Evolutionary conservation across 2,113 vertebrate genomes (phyloP).

Genomic region (Solenodon paradoxus): DNA sequence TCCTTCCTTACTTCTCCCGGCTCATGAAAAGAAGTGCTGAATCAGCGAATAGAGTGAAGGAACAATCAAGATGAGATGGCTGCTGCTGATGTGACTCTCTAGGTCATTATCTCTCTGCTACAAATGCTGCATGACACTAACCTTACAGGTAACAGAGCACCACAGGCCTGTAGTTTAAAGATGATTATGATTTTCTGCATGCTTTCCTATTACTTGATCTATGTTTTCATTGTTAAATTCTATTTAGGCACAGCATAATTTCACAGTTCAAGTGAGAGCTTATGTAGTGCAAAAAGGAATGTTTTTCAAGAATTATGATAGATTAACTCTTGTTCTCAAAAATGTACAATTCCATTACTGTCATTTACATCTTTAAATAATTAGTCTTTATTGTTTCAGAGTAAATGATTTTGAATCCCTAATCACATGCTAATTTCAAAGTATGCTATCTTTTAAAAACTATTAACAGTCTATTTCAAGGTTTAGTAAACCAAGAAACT

Average conservation of each 20-base stretch:
- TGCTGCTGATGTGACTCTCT: conserved; percentile 91
- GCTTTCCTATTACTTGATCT: conserved; percentile 72
- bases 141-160: conserved; percentile 90
- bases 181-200: conserved; percentile 80
- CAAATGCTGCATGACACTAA: conserved; percentile 86
- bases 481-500: conserved; percentile 33
- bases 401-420: conserved; percentile 59
- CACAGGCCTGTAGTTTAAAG: conserved; percentile 80
- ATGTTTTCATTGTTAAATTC: conserved; percentile 72
- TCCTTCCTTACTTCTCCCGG: conserved; percentile 66
- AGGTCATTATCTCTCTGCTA: conserved; percentile 91
- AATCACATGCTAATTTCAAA: conserved; percentile 42
- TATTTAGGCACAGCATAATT: conserved; percentile 72
- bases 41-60: conserved; percentile 90
- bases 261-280: conserved; percentile 72
- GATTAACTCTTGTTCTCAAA: conserved; percentile 70
- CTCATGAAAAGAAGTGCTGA: conserved; percentile 90
- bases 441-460: conserved; percentile 29
- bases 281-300: conserved; percentile 73
- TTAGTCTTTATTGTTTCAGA: conserved; percentile 53
- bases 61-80: conserved; percentile 89
- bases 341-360: conserved; percentile 61
- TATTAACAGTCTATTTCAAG: conserved; percentile 13
- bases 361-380: conserved; percentile 53
- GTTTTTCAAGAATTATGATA: conserved; percentile 62